Conservation (phyloP, 2,797 vertebrate species). For the Muscicapa striata region DNA sequence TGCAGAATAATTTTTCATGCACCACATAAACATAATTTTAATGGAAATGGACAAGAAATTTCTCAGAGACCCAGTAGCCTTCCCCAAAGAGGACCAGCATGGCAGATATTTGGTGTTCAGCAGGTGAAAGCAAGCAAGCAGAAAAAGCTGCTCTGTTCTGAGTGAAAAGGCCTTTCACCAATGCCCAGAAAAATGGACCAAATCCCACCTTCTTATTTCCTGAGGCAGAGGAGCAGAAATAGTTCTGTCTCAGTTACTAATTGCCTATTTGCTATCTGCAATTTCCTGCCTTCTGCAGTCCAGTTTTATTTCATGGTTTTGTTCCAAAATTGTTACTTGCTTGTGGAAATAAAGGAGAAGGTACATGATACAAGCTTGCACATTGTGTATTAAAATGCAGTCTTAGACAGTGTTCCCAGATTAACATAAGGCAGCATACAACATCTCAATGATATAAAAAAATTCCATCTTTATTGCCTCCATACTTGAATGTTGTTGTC, state of each 20-base stretch:
- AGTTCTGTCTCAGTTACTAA: not conserved
- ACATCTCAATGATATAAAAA: not conserved
- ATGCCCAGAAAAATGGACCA: not conserved
- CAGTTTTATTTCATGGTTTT: not conserved
- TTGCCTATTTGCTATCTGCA: not conserved
- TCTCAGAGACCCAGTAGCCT: not conserved
- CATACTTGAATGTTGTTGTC: not conserved
- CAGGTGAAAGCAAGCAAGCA: not conserved
- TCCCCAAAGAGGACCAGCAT: not conserved
- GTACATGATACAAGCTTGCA: not conserved
- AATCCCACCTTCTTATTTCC: not conserved
- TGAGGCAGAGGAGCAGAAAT: not conserved
- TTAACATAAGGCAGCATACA: not conserved
- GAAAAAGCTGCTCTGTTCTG: not conserved
- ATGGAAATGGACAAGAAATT: not conserved
- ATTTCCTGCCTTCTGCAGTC: not conserved
- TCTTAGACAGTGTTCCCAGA: not conserved
- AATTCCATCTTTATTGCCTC: not conserved
- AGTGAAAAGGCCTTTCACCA: not conserved
- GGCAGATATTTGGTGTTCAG: not conserved
- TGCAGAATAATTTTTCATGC: not conserved
- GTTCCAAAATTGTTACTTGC: not conserved
- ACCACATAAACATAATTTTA: not conserved
- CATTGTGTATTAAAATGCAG: not conserved
- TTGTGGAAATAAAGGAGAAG: not conserved